Evolutionary conservation across 2,888 invertebrate species (phyloP), one percentile per base, ranked within the genome.

Genomic region (Lepidocyrtinus sp.): DNA sequence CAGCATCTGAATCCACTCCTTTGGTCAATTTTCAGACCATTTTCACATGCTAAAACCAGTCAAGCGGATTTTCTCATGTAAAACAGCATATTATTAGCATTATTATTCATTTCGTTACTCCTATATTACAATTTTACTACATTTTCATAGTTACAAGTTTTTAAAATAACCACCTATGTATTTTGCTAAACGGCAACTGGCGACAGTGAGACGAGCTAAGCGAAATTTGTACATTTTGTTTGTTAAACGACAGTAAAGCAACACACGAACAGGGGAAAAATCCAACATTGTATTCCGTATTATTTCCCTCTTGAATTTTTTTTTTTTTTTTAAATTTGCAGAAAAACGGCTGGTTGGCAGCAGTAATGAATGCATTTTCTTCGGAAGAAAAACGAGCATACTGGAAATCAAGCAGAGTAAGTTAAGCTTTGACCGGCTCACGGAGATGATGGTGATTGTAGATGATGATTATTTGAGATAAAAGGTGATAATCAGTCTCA

Each of bases 1-100:
- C 59, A 59, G 9, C 59, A 59, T 21, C 59, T 36, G 36, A 36
- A 9, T 21, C 21, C 59, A 59, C 21, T 21, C 59, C 21, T 59
- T 21, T 59, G 59, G 59, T 59, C 59, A 59, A 72, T 67, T 75
- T 74, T 75, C 75, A 71, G 36, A 59, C 36, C 71, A 75, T 81
- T 81, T 81, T 81, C 81, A 76, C 81, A 76, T 81, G 72, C 62
- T 81, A 76, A 81, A 72, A 81, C 75, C 71, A 75, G 81, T 80
- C 75, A 75, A 62, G 27, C 67, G 67, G 67, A 67, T 67, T 74
- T 75, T 75, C 75, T 75, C 75, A 75, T 75, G 70, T 71, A 76
- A 63, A 70, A 71, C 70, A 70, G 70, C 27, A 61, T 61, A 70
- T 75, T 75, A 76, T 76, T 76, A 74, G 65, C n/a, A 59, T 45